phyloP scores from a whole-genome alignment of 1,140 invertebrate species.

The Solen grandis region DNA sequence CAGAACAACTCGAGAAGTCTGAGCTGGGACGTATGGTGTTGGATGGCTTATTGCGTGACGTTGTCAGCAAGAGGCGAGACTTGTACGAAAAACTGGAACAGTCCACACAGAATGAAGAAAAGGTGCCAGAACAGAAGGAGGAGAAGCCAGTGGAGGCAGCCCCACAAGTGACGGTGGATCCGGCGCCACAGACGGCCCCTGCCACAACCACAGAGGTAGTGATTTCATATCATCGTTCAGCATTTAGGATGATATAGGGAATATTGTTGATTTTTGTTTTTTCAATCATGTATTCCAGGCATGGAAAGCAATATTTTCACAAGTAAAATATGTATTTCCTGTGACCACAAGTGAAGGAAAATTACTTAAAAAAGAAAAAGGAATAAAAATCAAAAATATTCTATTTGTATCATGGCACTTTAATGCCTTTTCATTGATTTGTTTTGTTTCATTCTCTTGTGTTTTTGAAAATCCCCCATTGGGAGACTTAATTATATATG shows the following conservation, averaged over 20 bases:
- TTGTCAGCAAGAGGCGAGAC: slow-evolving; percentile 71
- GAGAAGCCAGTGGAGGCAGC: not conserved
- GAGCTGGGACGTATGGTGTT: slow-evolving; percentile 89
- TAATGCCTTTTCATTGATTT: no score
- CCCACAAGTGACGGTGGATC: slow-evolving; percentile 50
- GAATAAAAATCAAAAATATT: no score
- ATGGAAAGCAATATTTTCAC: not conserved
- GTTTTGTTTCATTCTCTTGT: no score
- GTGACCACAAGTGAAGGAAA: no score
- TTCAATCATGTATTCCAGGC: not conserved
- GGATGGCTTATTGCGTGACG: slow-evolving; percentile 83
- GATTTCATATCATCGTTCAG: not conserved
- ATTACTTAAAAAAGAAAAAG: no score
- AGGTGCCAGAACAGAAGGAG: not conserved
- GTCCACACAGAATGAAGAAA: not conserved
- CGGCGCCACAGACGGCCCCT: slow-evolving; percentile 55
- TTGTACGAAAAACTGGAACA: slow-evolving; percentile 66
- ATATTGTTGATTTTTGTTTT: not conserved
- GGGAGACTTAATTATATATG: no score
- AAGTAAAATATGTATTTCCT: not conserved
- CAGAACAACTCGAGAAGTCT: slow-evolving; percentile 88
- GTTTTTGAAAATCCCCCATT: no score
- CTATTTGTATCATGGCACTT: no score
- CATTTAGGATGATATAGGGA: not conserved
- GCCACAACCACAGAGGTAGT: slow-evolving; percentile 68